These are phyloP conservation scores for Jacana jacana DNA, from an alignment of 2,113 vertebrate species.

Conservation along the genomic window DNA sequence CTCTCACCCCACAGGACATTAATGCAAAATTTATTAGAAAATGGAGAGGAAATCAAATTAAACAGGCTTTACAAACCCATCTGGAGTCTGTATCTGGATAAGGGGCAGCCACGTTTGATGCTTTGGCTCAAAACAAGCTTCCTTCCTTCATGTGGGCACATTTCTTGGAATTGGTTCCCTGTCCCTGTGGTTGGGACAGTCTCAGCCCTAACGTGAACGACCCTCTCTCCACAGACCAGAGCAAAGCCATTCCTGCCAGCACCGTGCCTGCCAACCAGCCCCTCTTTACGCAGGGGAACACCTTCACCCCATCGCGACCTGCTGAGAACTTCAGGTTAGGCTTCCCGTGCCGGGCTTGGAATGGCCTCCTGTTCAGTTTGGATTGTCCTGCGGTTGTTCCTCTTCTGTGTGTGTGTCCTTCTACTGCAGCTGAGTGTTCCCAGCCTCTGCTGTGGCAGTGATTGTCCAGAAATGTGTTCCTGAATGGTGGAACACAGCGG, in stretches of 20 bases:
- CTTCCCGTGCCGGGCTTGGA: background rate
- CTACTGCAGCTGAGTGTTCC: background rate
- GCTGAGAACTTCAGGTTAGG: slow-evolving; percentile 87
- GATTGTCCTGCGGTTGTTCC: background rate
- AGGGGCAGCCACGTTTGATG: background rate
- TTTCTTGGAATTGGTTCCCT: background rate
- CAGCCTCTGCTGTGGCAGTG: background rate
- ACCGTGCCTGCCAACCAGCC: slow-evolving; percentile 79
- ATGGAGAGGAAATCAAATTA: background rate
- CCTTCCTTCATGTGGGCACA: fast-evolving
- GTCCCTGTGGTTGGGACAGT: background rate
- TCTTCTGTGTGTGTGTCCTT: background rate
- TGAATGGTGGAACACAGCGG: fast-evolving
- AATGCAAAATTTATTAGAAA: background rate
- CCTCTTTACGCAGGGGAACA: slow-evolving; percentile 82
- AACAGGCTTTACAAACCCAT: background rate
- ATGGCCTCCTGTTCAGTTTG: background rate
- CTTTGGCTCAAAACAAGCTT: background rate
- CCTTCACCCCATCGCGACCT: slow-evolving; percentile 78
- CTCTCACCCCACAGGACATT: background rate
- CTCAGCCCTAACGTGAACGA: background rate
- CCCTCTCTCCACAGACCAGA: slow-evolving; percentile 77
- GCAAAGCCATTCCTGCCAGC: slow-evolving; percentile 82
- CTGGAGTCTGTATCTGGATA: background rate
- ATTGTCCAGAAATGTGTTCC: background rate